Conservation (phyloP, 2,888 invertebrate genomes). For the Melieria picta region DNA sequence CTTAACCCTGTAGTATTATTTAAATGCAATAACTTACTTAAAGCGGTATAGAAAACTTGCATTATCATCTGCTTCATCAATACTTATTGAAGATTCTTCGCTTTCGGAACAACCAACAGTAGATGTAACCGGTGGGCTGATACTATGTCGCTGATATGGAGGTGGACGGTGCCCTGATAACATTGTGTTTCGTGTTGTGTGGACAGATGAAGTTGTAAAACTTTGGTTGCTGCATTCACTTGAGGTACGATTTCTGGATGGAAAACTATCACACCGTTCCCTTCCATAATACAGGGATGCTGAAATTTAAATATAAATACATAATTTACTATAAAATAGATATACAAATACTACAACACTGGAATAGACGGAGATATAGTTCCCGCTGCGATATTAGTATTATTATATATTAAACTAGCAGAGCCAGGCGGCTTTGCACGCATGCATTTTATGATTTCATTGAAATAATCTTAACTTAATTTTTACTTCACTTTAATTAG, state of each 20-base stretch:
- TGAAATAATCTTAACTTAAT: too few species aligned
- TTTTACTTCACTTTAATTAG: too few species aligned
- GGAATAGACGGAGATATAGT: too few species aligned
- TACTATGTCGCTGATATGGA: constrained; percentile 64
- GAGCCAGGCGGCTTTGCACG: too few species aligned
- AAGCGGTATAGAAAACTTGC: constrained; percentile 54
- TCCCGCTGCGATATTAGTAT: too few species aligned
- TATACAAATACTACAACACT: background rate
- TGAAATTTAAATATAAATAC: constrained; percentile 25
- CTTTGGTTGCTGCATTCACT: constrained; percentile 70
- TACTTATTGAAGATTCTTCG: constrained; percentile 75
- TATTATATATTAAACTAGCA: too few species aligned
- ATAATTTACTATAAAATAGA: background rate
- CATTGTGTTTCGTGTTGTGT: constrained; percentile 65
- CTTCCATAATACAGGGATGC: constrained; percentile 58
- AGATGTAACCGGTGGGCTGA: constrained; percentile 67
- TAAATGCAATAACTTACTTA: constrained; percentile 50
- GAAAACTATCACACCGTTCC: constrained; percentile 86
- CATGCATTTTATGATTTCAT: too few species aligned
- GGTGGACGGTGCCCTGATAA: constrained; percentile 64
- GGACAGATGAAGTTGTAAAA: constrained; percentile 59
- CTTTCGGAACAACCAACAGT: constrained; percentile 75
- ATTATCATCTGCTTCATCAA: constrained; percentile 72
- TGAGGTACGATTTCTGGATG: constrained; percentile 73
- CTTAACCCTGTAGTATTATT: too few species aligned